Evolutionary conservation across 2,113 vertebrate genomes (phyloP).

Genomic region (Pterocles gutturalis): DNA sequence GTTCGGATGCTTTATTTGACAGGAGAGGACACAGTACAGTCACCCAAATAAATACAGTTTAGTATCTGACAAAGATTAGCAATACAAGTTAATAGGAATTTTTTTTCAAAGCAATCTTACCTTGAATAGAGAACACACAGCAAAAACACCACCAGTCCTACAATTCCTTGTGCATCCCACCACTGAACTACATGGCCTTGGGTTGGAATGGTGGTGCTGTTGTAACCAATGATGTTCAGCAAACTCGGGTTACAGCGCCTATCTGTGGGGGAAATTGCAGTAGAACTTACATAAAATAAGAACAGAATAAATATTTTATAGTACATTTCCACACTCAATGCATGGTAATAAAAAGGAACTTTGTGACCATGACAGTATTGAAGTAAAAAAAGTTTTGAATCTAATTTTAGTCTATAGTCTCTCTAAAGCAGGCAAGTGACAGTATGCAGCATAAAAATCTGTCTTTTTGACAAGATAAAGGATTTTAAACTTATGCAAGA

Average conservation of each 20-base stretch:
- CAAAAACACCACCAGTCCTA: constrained; percentile 93
- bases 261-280: constrained; percentile 74
- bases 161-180: constrained; percentile 98
- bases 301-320: background rate
- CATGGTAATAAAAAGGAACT: background rate
- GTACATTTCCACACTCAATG: background rate
- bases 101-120: constrained; percentile 68
- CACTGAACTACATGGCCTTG: constrained; percentile 91
- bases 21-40: background rate
- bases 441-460: background rate
- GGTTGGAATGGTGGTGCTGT: constrained; percentile 83
- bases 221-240: constrained; percentile 93
- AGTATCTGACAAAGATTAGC: background rate
- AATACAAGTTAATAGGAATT: background rate
- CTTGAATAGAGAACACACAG: constrained; percentile 98
- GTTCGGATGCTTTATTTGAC: constrained; percentile 87
- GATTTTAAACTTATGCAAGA: background rate
- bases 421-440: background rate
- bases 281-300: background rate
- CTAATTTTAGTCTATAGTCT: background rate
- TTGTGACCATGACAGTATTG: background rate
- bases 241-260: constrained; percentile 95
- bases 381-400: background rate
- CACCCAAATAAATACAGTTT: background rate
- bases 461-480: background rate